A percentile compares a stretch with the other conserved stretches of the same genome.
phyloP scores from a whole-genome alignment of 2,888 invertebrate species.

The Oscheius sp. region DNA sequence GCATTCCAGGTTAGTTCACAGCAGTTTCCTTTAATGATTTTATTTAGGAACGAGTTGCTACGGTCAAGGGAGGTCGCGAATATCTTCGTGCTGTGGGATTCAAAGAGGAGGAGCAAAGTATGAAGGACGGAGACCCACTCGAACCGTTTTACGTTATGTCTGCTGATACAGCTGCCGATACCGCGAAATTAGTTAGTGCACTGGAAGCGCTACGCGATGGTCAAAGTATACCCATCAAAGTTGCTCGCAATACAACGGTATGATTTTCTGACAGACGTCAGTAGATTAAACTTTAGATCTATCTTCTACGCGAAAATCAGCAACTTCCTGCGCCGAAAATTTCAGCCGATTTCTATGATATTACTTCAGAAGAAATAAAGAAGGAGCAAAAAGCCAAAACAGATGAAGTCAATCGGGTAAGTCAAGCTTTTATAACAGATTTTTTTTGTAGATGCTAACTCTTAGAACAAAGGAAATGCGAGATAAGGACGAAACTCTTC shows the following conservation, averaged over 20 bases:
- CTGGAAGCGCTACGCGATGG: slow-evolving; percentile 37
- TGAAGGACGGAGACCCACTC: slow-evolving; percentile 19
- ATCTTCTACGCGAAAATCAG: slow-evolving; percentile 47
- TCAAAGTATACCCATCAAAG: slow-evolving; percentile 80
- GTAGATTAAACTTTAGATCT: slow-evolving; percentile 47
- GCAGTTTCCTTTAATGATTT: too few species aligned
- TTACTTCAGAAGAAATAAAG: slow-evolving; percentile 82
- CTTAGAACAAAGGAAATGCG: slow-evolving; percentile 93
- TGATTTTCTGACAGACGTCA: background rate
- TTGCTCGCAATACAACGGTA: slow-evolving; percentile 84
- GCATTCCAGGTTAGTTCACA: slow-evolving; percentile 76
- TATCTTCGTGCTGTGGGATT: slow-evolving; percentile 16
- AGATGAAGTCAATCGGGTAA: slow-evolving; percentile 51
- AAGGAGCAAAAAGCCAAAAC: slow-evolving; percentile 50
- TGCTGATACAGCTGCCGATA: background rate
- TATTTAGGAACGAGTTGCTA: slow-evolving; percentile 20
- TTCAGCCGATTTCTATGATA: slow-evolving; percentile 84
- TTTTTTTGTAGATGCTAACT: slow-evolving; percentile 76
- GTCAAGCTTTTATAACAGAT: background rate
- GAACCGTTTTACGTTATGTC: slow-evolving; percentile 15
- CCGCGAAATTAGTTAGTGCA: slow-evolving; percentile 30
- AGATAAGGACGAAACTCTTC: slow-evolving; percentile 85
- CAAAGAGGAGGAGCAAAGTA: background rate
- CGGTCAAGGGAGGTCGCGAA: slow-evolving; percentile 9
- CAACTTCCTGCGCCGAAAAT: slow-evolving; percentile 75